Conservation (phyloP, 1,140 invertebrate genomes). For the Drosophila gunungcola region DNA sequence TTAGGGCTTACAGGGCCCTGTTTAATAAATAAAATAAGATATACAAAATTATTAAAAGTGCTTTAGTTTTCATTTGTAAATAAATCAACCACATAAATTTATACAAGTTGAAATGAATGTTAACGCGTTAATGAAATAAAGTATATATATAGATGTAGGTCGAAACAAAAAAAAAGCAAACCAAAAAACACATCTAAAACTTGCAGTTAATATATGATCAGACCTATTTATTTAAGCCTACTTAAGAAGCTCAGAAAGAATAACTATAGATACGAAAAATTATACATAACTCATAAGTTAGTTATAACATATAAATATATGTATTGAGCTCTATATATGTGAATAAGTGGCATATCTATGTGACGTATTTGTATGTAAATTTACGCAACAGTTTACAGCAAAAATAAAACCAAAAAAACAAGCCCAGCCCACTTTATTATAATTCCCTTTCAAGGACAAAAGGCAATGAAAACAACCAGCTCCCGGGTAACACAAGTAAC, state of each 20-base stretch:
- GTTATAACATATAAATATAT: conserved; percentile 41
- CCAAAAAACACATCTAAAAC: conserved; percentile 9
- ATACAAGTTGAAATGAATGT: conserved; percentile 61
- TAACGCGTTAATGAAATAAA: conserved; percentile 64
- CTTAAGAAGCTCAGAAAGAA: conserved; percentile 62
- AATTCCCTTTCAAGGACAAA: conserved; percentile 3
- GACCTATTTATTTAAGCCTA: conserved; percentile 45
- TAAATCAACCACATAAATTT: conserved; percentile 43
- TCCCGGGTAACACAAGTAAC: conserved; percentile 32
- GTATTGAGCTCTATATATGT: conserved; percentile 54
- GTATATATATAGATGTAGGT: conserved; percentile 53
- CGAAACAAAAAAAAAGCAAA: conserved; percentile 21
- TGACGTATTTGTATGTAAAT: conserved; percentile 76
- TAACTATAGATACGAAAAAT: conserved; percentile 19
- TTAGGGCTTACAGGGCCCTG: neutral
- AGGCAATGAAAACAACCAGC: conserved; percentile 26
- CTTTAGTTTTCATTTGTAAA: conserved; percentile 55
- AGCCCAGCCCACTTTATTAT: neutral
- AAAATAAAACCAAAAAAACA: conserved; percentile 53
- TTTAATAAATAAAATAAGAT: conserved; percentile 2
- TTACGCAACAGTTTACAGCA: conserved; percentile 70
- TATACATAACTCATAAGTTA: conserved; percentile 51
- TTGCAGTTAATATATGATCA: conserved; percentile 46
- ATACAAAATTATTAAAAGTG: conserved; percentile 5
- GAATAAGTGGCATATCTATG: conserved; percentile 69